phyloP scores from a whole-genome alignment of 2,888 invertebrate species.

The Rhimphoctona megacephalus region DNA sequence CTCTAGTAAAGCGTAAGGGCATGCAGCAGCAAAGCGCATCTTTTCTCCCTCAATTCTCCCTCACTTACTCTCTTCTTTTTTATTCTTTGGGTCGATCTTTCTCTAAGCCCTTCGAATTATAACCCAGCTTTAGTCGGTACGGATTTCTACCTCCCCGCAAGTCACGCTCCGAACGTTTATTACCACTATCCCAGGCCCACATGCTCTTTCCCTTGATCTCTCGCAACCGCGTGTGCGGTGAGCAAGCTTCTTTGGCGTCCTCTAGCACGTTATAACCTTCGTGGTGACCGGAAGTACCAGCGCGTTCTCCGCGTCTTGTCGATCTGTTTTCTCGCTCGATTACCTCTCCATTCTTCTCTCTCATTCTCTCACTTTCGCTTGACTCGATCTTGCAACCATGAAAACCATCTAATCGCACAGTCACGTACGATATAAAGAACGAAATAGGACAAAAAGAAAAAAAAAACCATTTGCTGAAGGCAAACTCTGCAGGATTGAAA shows the following conservation, averaged over 20 bases:
- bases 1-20: slow-evolving; percentile 29
- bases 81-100: slow-evolving; percentile 46
- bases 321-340: slow-evolving; percentile 60
- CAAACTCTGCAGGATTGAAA: slow-evolving; percentile 20
- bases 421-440: slow-evolving; percentile 56
- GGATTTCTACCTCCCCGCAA: slow-evolving; percentile 62
- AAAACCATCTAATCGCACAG: slow-evolving; percentile 47
- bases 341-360: slow-evolving; percentile 29
- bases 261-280: slow-evolving; percentile 29
- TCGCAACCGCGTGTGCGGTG: slow-evolving; percentile 43
- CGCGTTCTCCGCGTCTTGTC: slow-evolving; percentile 37
- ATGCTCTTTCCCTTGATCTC: slow-evolving; percentile 35
- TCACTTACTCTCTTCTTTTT: slow-evolving; percentile 41
- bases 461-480: slow-evolving; percentile 38
- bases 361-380: slow-evolving; percentile 9
- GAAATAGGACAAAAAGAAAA: slow-evolving; percentile 15
- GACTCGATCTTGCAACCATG: slow-evolving; percentile 50
- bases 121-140: slow-evolving; percentile 69
- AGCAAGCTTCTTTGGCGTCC: slow-evolving; percentile 32
- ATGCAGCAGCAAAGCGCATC: slow-evolving; percentile 51
- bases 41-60: slow-evolving; percentile 44
- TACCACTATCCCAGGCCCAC: slow-evolving; percentile 63
- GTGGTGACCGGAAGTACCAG: slow-evolving; percentile 10
- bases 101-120: slow-evolving; percentile 71
- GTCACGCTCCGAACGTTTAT: slow-evolving; percentile 69